A percentile compares a stretch with the other conserved stretches of the same genome.
Evolutionary conservation across 2,113 vertebrate species (phyloP).

Genomic region (Daphoenositta chrysoptera): DNA sequence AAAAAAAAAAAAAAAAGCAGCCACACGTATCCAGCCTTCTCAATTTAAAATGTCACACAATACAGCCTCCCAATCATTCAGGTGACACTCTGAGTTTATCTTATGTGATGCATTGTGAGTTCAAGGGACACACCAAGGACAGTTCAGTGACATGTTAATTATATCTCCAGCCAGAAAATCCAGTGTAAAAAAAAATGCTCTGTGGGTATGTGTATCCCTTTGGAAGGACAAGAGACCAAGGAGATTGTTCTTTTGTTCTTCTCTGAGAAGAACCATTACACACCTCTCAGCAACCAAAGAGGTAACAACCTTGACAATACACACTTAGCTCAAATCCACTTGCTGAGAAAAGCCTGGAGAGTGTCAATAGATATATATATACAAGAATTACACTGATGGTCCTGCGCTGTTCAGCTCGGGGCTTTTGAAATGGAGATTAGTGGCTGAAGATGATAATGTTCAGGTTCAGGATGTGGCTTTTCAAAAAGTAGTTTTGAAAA

Average conservation of each 20-base stretch:
- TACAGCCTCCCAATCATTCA: conserved; percentile 11
- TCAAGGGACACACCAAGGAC: conserved; percentile 32
- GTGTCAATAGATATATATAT: conserved; percentile 1
- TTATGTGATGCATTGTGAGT: not conserved
- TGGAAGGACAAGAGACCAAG: not conserved
- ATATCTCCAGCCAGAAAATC: conserved; percentile 2
- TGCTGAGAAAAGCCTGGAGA: not conserved
- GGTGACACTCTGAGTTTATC: conserved; percentile 27
- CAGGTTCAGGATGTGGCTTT: not conserved
- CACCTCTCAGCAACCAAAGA: not conserved
- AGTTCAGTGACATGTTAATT: conserved; percentile 38
- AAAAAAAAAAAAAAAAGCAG: not conserved
- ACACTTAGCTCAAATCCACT: not conserved
- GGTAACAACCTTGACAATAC: not conserved
- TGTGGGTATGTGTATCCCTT: not conserved
- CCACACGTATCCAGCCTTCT: not conserved
- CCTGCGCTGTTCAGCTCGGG: not conserved
- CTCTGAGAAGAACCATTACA: not conserved
- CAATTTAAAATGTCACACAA: conserved; percentile 56
- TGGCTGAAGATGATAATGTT: not conserved
- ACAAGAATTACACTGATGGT: not conserved
- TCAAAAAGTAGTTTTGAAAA: conserved; percentile 18
- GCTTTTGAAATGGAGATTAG: conserved; percentile 10
- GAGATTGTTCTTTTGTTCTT: not conserved
- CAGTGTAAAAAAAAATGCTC: not conserved